These are phyloP conservation scores for Neolamprologus caudopunctatus DNA, from an alignment of 2,113 vertebrate species.

Conservation along the genomic window DNA sequence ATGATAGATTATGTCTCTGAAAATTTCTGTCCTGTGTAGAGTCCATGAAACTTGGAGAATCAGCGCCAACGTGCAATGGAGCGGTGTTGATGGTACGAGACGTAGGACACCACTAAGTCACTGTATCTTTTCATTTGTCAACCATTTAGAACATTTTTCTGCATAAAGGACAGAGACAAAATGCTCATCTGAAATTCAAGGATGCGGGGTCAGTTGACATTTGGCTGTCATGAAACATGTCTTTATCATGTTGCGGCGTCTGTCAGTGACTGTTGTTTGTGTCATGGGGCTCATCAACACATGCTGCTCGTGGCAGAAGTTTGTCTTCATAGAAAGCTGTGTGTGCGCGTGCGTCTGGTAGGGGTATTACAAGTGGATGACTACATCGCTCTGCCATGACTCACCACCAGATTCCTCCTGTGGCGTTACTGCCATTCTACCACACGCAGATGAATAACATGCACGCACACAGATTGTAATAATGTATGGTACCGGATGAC, in stretches of 20 bases:
- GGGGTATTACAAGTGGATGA: conserved; percentile 57
- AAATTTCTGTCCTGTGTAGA: neutral
- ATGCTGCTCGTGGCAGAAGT: conserved; percentile 5
- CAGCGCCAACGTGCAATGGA: neutral
- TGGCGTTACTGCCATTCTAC: conserved; percentile 19
- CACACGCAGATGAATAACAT: conserved; percentile 1
- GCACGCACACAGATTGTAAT: neutral
- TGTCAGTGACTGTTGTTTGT: conserved; percentile 13
- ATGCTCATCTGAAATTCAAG: neutral
- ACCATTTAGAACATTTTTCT: neutral
- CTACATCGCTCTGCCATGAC: conserved; percentile 56
- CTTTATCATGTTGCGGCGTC: neutral
- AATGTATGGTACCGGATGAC: conserved; percentile 8
- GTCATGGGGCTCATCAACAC: conserved; percentile 16
- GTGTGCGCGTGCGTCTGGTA: neutral
- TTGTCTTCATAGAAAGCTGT: neutral
- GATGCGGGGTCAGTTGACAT: neutral
- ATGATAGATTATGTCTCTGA: neutral
- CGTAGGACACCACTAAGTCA: neutral
- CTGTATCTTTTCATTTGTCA: neutral
- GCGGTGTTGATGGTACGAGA: neutral
- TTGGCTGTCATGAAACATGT: neutral
- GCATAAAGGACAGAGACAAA: neutral
- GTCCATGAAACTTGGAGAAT: neutral
- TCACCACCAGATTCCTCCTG: conserved; percentile 55